Conservation (phyloP, 2,113 vertebrate species). For the Varanus salvator region DNA sequence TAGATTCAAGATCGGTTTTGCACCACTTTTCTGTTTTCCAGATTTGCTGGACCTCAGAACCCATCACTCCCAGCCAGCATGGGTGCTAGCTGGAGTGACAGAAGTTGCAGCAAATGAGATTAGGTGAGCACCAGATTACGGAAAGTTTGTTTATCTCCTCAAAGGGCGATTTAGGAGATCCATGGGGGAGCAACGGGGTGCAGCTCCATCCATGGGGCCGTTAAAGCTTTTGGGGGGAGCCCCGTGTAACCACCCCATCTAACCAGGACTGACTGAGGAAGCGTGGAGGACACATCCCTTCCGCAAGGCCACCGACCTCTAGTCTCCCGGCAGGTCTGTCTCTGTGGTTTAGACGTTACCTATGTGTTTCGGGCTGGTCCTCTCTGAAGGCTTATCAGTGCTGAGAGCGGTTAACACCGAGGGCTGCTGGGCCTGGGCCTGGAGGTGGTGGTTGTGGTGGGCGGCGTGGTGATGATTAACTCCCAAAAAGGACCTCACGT, state of each 20-base stretch:
- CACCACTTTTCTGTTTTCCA: background rate
- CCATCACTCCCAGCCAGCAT: too few species aligned
- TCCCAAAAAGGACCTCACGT: slow-evolving; percentile 94
- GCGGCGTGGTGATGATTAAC: slow-evolving; percentile 85
- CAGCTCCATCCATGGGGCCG: too few species aligned
- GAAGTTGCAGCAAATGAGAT: too few species aligned
- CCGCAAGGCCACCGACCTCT: too few species aligned
- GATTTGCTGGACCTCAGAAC: too few species aligned
- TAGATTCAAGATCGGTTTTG: accelerated
- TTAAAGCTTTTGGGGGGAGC: background rate
- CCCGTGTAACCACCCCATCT: background rate
- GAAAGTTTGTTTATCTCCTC: background rate
- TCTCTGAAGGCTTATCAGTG: slow-evolving; percentile 85
- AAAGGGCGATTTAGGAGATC: too few species aligned
- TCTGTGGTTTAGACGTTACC: slow-evolving; percentile 75
- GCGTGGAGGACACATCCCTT: background rate
- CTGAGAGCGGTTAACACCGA: slow-evolving; percentile 83
- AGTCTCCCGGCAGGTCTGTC: background rate
- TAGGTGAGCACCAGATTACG: too few species aligned
- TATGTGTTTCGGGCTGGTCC: slow-evolving; percentile 94
- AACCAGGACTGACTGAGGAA: too few species aligned
- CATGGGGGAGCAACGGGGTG: too few species aligned
- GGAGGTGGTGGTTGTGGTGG: slow-evolving; percentile 82
- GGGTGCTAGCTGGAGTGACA: too few species aligned
- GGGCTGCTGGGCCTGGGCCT: slow-evolving; percentile 79